Conservation (phyloP, 1,140 invertebrate genomes). For the Drosophila ambigua region DNA sequence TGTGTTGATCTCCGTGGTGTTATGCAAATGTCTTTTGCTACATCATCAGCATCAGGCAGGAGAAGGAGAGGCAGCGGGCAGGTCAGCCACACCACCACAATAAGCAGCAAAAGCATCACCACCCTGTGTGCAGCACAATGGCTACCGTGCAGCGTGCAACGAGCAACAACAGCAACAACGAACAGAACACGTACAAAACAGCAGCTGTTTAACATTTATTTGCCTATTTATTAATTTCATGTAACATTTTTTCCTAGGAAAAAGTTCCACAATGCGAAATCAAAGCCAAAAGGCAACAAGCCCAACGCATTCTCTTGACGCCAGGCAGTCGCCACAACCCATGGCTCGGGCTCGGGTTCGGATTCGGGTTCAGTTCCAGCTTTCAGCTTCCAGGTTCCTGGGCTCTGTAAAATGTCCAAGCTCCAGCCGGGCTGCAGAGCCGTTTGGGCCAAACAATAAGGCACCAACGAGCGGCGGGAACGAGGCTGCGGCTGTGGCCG, state of each 20-base stretch:
- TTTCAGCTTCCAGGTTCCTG: slow-evolving; percentile 35
- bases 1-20: slow-evolving; percentile 45
- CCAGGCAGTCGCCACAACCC: slow-evolving; percentile 69
- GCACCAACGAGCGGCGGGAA: slow-evolving; percentile 25
- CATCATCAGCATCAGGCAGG: slow-evolving; percentile 53
- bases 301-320: slow-evolving; percentile 81
- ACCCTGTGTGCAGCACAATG: slow-evolving; percentile 79
- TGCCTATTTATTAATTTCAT: slow-evolving; percentile 83
- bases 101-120: slow-evolving; percentile 13
- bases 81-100: background rate
- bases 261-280: slow-evolving; percentile 78
- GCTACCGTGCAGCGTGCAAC: slow-evolving; percentile 78
- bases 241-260: slow-evolving; percentile 82
- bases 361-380: slow-evolving; percentile 15
- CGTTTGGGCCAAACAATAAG: slow-evolving; percentile 65
- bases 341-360: slow-evolving; percentile 3
- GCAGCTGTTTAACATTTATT: slow-evolving; percentile 83
- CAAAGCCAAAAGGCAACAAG: slow-evolving; percentile 79
- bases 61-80: slow-evolving; percentile 2
- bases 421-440: slow-evolving; percentile 62
- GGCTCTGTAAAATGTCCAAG: slow-evolving; percentile 66
- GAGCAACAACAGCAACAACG: slow-evolving; percentile 16
- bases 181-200: slow-evolving; percentile 74
- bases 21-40: slow-evolving; percentile 70
- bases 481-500: too few species aligned